These are phyloP conservation scores for Mycteria americana DNA, from an alignment of 2,797 vertebrate genomes.

Conservation along the genomic window DNA sequence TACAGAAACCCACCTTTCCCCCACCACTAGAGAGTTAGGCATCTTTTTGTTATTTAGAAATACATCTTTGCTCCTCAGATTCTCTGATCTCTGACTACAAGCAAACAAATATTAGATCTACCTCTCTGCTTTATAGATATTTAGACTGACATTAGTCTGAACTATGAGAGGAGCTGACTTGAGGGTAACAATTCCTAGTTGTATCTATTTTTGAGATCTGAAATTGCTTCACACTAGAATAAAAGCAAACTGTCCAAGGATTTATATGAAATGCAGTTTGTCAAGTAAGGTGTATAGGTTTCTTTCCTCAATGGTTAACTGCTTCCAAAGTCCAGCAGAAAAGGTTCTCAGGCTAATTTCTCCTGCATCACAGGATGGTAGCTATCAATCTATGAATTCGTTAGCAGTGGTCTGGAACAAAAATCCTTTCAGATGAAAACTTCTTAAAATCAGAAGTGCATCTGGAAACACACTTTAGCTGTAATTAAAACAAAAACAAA, in stretches of 20 bases:
- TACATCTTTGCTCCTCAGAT: conserved; percentile 20
- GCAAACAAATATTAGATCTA: not conserved
- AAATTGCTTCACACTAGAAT: not conserved
- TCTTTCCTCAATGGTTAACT: not conserved
- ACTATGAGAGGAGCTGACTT: not conserved
- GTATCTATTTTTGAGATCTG: not conserved
- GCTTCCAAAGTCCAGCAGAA: not conserved
- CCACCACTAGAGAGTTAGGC: not conserved
- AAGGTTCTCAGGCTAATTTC: not conserved
- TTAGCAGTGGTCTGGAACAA: not conserved
- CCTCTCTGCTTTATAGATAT: not conserved
- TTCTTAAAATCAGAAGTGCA: not conserved
- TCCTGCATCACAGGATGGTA: not conserved
- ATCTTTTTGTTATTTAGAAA: conserved; percentile 43
- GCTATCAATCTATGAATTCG: not conserved
- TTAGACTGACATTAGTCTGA: not conserved
- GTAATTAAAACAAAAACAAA: not conserved
- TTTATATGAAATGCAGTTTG: not conserved
- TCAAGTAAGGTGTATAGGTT: not conserved
- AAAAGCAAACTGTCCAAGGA: not conserved
- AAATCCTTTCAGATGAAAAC: not conserved
- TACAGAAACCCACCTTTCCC: not conserved
- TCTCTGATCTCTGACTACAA: conserved; percentile 27
- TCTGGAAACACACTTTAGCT: not conserved
- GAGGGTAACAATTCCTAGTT: not conserved